Base-by-base conservation (phyloP, 2,888 invertebrate genomes). In the Venustoraphidia nigricollis region DNA sequence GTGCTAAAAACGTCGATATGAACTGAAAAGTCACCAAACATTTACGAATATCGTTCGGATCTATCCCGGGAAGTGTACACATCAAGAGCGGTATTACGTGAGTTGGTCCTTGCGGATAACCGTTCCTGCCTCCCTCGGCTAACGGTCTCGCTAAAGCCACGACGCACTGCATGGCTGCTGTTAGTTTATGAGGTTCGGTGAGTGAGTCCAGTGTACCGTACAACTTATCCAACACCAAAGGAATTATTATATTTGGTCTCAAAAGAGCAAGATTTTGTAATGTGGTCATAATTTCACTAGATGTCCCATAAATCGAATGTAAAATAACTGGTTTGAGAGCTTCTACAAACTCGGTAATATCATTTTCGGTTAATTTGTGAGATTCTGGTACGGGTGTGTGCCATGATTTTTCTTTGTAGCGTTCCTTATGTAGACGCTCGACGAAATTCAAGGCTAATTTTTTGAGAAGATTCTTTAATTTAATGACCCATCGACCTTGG, bases 121-220 rank as follows among this genome's bases (percentile, higher is more conserved):
- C 72, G 8, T 70, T 66, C 35, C 66, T 65, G 1, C 69, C 63
- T 6, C 77, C 77, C 54, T 65, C 42, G 56, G 54, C 40, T 41
- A 44, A 52, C 8, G 80, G 75, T 46, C 83, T 69, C 1, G 82
- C 80, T 8, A 86, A 77, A 0, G 83, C 75, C 1, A 79, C 75
- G 35, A 83, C 75, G 45, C 81, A 81, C 48, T 76, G 73, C 74
- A 88, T 76, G 1, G 82, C 76, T 2, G 83, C 79, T 1, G 82
- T 82, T 10, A 82, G 71, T 63, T 82, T 81, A 62, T 93, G 90
- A 0, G 94, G 93, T 64, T 95, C 93, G 0, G 88, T 91, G 36
- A 92, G 65, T 2, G 88, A 88, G 58, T 89, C 88, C 60, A 94
- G 67, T 0, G 89, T 81, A 1, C 81, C 76, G 61, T 83, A 84